Evolutionary conservation across 2,888 invertebrate genomes (phyloP), one percentile per base, ranked within the genome.

Genomic region (Noctua janthe): DNA sequence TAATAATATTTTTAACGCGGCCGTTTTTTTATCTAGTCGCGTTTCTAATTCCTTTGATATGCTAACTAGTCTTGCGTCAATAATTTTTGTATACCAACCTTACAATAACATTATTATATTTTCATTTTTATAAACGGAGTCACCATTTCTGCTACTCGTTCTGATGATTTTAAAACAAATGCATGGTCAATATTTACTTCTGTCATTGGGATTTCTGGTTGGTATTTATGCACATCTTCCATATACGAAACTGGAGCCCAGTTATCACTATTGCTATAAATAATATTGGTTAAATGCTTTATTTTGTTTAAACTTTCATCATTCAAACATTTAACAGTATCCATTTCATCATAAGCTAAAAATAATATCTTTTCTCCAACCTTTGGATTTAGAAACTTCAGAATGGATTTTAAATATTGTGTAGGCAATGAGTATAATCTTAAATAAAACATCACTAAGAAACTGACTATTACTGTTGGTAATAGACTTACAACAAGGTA

Each of bases 191-290:
- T 90, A 79, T 94, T 88, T 6, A 95, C 95, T 91, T 94, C 86
- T 67, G 87, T 91, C 87, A 97, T 90, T 81, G 90, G 84, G 2
- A 97, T 84, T 47, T 91, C 86, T 43, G 97, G 97, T 84, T 95
- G 87, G 59, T 93, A 92, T 80, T 85, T 85, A 84, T 90, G 92
- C 80, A 99, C 94, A 83, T 98, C 97, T 49, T 98, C 95, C 92
- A 97, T 98, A 92, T 98, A 98, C 66, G 96, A 94, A 1, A 97
- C 90, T 0, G 99, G 99, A 74, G 98, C 98, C 99, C 99, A 99
- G 13, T 97, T 97, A 94, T 99, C 99, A 7, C 92, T 97, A 8
- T 97, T 95, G 17, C 98, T 98, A 94, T 99, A 99, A 92, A 98
- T 98, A 72, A 99, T 97, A 91, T 94, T 94, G 20, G 94, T 94